phyloP scores from a whole-genome alignment of 2,888 invertebrate genomes.

The Mactromeris polynyma region DNA sequence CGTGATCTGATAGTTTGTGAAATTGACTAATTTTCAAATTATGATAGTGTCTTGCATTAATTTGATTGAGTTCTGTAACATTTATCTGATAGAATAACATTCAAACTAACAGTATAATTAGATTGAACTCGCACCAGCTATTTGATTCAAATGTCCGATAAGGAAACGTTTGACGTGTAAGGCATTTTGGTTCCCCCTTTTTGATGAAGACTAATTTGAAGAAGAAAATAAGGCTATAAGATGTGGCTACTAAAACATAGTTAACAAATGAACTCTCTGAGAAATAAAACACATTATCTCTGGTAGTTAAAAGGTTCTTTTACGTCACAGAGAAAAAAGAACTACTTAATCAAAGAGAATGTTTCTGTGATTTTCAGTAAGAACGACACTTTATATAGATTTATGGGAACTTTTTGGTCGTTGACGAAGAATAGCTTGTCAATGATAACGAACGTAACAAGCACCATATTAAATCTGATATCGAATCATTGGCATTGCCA shows the following conservation, averaged over 20 bases:
- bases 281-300: neutral
- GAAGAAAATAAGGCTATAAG: neutral
- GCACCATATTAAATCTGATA: too few species aligned
- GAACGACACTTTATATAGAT: neutral
- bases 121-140: conserved; percentile 59
- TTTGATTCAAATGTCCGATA: conserved; percentile 33
- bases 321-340: neutral
- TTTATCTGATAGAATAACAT: conserved; percentile 57
- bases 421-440: too few species aligned
- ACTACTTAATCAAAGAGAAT: neutral
- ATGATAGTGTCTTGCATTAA: conserved; percentile 65
- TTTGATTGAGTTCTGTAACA: conserved; percentile 55
- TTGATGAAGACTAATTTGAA: conserved; percentile 8
- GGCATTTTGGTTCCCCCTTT: conserved; percentile 5
- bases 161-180: conserved; percentile 26
- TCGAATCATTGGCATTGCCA: too few species aligned
- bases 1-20: conserved; percentile 55
- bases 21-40: conserved; percentile 61
- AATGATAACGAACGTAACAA: too few species aligned
- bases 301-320: neutral
- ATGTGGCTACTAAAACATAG: neutral
- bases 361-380: neutral
- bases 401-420: too few species aligned
- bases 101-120: conserved; percentile 57
- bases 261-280: neutral